Evolutionary conservation across 37 sponge, comb jelly and placozoan species (phyloP), one percentile per base, ranked within the genome.

Genomic region (Aplysina aerophoba): DNA sequence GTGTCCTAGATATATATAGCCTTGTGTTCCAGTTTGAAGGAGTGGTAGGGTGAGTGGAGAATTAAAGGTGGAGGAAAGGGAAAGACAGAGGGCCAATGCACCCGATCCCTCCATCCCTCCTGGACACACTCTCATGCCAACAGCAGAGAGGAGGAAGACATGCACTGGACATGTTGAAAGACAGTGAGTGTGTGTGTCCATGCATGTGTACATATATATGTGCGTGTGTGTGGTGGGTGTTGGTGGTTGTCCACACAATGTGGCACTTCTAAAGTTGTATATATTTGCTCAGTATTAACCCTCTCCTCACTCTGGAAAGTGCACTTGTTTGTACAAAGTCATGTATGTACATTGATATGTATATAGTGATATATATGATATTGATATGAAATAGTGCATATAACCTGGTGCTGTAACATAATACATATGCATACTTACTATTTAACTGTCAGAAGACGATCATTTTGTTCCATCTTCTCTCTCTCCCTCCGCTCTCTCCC

Each of bases 101-200:
- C 96, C 98, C 21, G 98, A 98, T 58, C 98, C 96, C 19, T 77
- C 85, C 36, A 61, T 93, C 17, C 98, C 98, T 69, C 91, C 92
- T 33, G 98, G 98, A 8, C 98, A 98, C 71, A 84, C 85, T 34
- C 67, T 93, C 22, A 98, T 98, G 98, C 77, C 94, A 16, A 75
- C 37, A 6, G 59, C 84, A 55, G 94, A 98, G 58, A 85, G 89
- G 33, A 41, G 73, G n/a, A 80, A 90, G 30, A 98, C 98, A n/a
- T n/a, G n/a, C n/a, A n/a, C n/a, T n/a, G n/a, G n/a, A n/a, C n/a
- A n/a, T n/a, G n/a, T n/a, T n/a, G n/a, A n/a, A n/a, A n/a, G n/a
- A n/a, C n/a, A n/a, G n/a, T 31, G 35, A 15, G 75, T 36, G 38
- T 31, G 75, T 36, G 75, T 31, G 75, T 36, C 2, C 38, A 36